These are phyloP conservation scores for Cheilosia vulpina DNA, from an alignment of 2,888 invertebrate species.

Conservation along the genomic window DNA sequence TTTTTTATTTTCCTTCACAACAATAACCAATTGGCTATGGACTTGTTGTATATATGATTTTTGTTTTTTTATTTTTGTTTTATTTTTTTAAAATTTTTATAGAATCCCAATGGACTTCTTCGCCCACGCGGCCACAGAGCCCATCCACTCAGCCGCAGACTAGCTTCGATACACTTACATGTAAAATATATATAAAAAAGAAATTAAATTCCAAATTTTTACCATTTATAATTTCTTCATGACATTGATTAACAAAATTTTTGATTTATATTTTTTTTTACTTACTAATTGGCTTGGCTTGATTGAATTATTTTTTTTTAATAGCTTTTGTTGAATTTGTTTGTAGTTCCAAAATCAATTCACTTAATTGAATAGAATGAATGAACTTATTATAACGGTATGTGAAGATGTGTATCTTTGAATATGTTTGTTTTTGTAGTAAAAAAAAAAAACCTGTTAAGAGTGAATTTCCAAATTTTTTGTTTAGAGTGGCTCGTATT, in stretches of 20 bases:
- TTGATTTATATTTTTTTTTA: slow-evolving; percentile 14
- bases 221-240: slow-evolving; percentile 44
- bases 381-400: slow-evolving; percentile 4
- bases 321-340: slow-evolving; percentile 18
- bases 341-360: slow-evolving; percentile 4
- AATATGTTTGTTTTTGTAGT: slow-evolving; percentile 19
- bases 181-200: slow-evolving; percentile 81
- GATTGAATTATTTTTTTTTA: slow-evolving; percentile 40
- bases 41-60: slow-evolving; percentile 73
- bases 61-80: slow-evolving; percentile 77
- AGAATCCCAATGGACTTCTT: slow-evolving; percentile 85
- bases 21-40: slow-evolving; percentile 73
- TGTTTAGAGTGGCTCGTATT: too few species aligned
- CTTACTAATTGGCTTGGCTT: slow-evolving; percentile 72
- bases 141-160: slow-evolving; percentile 84
- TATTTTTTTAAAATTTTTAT: slow-evolving; percentile 82
- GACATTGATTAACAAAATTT: slow-evolving; percentile 29
- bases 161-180: slow-evolving; percentile 85
- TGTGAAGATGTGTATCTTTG: slow-evolving; percentile 5
- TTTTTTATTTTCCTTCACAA: slow-evolving; percentile 56
- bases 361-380: slow-evolving; percentile 3
- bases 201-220: slow-evolving; percentile 74
- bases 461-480: too few species aligned
- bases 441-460: too few species aligned
- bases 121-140: slow-evolving; percentile 84